A percentile compares a stretch with the other conserved stretches of the same genome.
These are phyloP conservation scores for Leucosticte australis DNA, from an alignment of 2,113 vertebrate species.

Conservation along the genomic window DNA sequence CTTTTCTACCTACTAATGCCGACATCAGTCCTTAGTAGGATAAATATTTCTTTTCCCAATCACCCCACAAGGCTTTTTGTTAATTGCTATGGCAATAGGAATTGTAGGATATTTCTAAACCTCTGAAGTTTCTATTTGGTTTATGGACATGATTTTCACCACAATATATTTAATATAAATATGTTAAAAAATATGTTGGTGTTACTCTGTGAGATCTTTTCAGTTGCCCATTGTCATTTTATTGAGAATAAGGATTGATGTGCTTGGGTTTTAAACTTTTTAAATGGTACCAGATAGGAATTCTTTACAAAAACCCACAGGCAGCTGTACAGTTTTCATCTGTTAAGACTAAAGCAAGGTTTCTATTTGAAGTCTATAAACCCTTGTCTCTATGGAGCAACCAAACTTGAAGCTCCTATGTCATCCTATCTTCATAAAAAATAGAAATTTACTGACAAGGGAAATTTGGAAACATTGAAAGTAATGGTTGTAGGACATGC, in stretches of 20 bases:
- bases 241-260: not conserved
- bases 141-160: not conserved
- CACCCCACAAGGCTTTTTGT: not conserved
- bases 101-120: not conserved
- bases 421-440: not conserved
- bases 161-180: not conserved
- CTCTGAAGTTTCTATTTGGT: not conserved
- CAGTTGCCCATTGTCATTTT: not conserved
- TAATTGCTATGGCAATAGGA: rapidly evolving
- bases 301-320: not conserved
- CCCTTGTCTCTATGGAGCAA: not conserved
- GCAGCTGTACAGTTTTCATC: not conserved
- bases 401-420: not conserved
- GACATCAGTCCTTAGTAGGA: not conserved
- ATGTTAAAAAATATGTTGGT: not conserved
- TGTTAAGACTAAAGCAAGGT: not conserved
- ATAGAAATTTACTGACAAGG: not conserved
- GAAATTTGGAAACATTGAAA: not conserved
- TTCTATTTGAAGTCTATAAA: not conserved
- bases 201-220: not conserved
- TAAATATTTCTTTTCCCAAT: not conserved
- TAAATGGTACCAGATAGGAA: not conserved
- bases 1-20: not conserved
- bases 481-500: not conserved
- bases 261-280: not conserved